A percentile compares a stretch with the other conserved stretches of the same genome.
Evolutionary conservation across 2,113 vertebrate species (phyloP).

Genomic region (Tragulus kanchil): DNA sequence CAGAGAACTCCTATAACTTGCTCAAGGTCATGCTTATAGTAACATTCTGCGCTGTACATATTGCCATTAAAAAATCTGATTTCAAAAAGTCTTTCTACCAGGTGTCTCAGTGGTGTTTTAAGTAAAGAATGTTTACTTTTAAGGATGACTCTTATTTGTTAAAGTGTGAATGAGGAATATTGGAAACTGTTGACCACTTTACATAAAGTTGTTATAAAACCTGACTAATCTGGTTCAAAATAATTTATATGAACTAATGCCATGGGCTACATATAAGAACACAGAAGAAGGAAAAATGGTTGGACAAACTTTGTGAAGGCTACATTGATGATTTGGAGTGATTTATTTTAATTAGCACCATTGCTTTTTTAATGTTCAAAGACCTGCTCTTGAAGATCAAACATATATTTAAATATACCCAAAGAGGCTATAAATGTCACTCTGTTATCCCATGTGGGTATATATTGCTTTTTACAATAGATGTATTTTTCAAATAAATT

Average conservation of each 20-base stretch:
- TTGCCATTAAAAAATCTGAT: neutral
- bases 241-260: neutral
- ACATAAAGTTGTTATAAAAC: conserved; percentile 7
- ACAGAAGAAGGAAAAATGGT: neutral
- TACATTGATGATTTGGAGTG: conserved; percentile 22
- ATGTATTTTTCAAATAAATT: conserved; percentile 63
- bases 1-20: neutral
- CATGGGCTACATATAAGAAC: neutral
- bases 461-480: conserved; percentile 61
- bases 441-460: conserved; percentile 12
- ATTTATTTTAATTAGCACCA: conserved; percentile 62
- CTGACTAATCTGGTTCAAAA: conserved; percentile 35
- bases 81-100: neutral
- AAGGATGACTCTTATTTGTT: conserved; percentile 22
- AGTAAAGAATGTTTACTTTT: conserved; percentile 15
- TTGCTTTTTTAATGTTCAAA: conserved; percentile 38
- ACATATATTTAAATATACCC: conserved; percentile 45
- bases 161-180: neutral
- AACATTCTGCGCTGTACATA: neutral
- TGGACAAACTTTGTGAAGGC: neutral
- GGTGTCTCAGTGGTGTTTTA: neutral
- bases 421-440: conserved; percentile 54
- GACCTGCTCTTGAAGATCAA: conserved; percentile 57
- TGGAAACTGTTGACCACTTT: conserved; percentile 53
- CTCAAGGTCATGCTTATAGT: neutral